Evolutionary conservation across 2,113 vertebrate species (phyloP), one percentile per base, ranked within the genome.

Genomic region (Steatornis caripensis): DNA sequence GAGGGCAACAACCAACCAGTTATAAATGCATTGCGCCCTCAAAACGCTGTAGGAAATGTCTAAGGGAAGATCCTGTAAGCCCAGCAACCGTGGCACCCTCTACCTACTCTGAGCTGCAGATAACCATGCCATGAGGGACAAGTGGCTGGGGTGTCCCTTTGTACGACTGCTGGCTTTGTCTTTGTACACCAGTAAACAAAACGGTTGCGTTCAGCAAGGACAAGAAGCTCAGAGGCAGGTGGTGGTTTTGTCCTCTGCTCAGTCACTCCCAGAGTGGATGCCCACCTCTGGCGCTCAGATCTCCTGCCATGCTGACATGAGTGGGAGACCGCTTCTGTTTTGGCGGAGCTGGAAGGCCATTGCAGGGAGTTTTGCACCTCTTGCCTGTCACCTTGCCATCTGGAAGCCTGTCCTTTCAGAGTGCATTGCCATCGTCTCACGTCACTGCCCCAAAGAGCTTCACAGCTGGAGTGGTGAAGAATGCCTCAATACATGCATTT

Each of bases 61-160:
- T 23, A 24, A 64, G 71, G 19, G 18, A 65, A 82, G 23, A 39
- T 37, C 17, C 71, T 36, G 13, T 49, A 54, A 17, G 46, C 18
- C 1, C 7, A 46, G 14, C 3, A 1, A 3, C 27, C 5, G 0
- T 14, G 32, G 62, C 16, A 81, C 48, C 32, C 22, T 37, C 51
- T 24, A 2, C 46, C 24, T 11, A 6, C 22, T 37, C 15, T 29
- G 60, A 90, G 85, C 27, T 75, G 85, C 58, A 87, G 68, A 55
- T 5, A 53, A 43, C 6, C 37, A 12, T 27, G 45, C 30, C 55
- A 19, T 3, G 15, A 12, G 0, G 3, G 64, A 32, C 2, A 1
- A 79, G 36, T 34, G 24, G 24, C 64, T 27, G 29, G 22, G 17
- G 5, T 36, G 57, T 61, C 37, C 61, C 15, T 36, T 57, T 30